Conservation (phyloP, 2,888 invertebrate species). For the Platycheirus rosarum region DNA sequence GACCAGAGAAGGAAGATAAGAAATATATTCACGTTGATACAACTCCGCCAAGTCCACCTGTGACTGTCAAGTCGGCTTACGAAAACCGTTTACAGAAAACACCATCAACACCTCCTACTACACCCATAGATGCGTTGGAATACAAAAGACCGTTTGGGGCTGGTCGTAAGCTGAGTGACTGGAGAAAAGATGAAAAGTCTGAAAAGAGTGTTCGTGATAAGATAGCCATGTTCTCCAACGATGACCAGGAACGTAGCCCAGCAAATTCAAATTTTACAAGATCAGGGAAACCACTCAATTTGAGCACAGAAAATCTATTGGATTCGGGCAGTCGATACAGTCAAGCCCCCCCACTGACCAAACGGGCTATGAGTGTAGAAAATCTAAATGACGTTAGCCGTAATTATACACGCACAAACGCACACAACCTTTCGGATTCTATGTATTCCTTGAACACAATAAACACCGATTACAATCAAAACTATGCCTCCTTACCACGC, state of each 20-base stretch:
- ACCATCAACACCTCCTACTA: constrained; percentile 53
- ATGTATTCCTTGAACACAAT: constrained; percentile 81
- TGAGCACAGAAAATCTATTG: constrained; percentile 82
- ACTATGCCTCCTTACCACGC: constrained; percentile 77
- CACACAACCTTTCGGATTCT: constrained; percentile 80
- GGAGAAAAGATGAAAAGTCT: constrained; percentile 90
- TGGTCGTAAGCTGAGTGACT: constrained; percentile 80
- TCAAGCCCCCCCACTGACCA: constrained; percentile 79
- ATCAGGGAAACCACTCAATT: constrained; percentile 79
- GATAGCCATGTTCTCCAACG: constrained; percentile 92
- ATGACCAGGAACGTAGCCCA: constrained; percentile 77
- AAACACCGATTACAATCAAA: constrained; percentile 78
- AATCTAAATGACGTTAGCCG: constrained; percentile 81
- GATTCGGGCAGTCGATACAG: constrained; percentile 75
- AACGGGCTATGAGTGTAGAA: constrained; percentile 85
- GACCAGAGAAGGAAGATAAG: constrained; percentile 73
- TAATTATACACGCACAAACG: constrained; percentile 78
- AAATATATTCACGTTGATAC: constrained; percentile 61
- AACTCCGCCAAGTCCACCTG: constrained; percentile 48
- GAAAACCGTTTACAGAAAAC: constrained; percentile 76
- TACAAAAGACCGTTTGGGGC: constrained; percentile 80
- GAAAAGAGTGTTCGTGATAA: constrained; percentile 92
- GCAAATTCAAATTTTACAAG: constrained; percentile 74
- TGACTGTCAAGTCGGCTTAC: constrained; percentile 75
- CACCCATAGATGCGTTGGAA: constrained; percentile 74